phyloP scores from a whole-genome alignment of 2,113 vertebrate species.

The Oncorhynchus masou region DNA sequence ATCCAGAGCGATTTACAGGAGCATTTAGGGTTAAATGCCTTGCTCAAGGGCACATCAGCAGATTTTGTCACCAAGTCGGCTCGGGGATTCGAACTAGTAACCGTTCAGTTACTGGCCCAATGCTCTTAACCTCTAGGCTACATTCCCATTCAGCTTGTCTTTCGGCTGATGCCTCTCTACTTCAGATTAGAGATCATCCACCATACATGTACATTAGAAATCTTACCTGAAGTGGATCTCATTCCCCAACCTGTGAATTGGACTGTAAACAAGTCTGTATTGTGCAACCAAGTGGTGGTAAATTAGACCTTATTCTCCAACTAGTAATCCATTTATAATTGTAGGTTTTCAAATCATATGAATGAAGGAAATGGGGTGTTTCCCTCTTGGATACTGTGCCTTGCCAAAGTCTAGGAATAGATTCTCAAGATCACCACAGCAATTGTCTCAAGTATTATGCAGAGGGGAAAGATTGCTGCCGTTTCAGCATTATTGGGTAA shows the following conservation, averaged over 20 bases:
- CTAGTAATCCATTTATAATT: background rate
- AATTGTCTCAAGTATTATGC: background rate
- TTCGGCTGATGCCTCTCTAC: background rate
- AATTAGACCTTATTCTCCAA: background rate
- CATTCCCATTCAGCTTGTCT: background rate
- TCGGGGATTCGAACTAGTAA: too few relatives aligned
- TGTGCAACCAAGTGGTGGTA: background rate
- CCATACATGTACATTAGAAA: background rate
- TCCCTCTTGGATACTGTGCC: conserved; percentile 16
- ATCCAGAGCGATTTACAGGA: too few relatives aligned
- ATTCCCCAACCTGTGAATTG: background rate
- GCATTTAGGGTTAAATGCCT: too few relatives aligned
- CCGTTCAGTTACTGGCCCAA: too few relatives aligned
- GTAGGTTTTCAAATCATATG: background rate
- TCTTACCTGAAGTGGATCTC: background rate
- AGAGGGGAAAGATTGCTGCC: background rate
- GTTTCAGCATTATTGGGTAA: background rate
- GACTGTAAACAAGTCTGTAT: background rate
- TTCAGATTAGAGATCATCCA: background rate
- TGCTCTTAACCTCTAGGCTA: too few relatives aligned
- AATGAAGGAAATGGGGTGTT: background rate
- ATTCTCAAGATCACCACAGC: conserved; percentile 5
- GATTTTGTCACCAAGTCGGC: too few relatives aligned
- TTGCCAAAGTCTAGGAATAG: conserved; percentile 11
- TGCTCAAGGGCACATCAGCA: too few relatives aligned